A percentile compares a stretch with the other conserved stretches of the same genome.
Conservation (phyloP, 2,113 vertebrate genomes). For the Corapipo altera region DNA sequence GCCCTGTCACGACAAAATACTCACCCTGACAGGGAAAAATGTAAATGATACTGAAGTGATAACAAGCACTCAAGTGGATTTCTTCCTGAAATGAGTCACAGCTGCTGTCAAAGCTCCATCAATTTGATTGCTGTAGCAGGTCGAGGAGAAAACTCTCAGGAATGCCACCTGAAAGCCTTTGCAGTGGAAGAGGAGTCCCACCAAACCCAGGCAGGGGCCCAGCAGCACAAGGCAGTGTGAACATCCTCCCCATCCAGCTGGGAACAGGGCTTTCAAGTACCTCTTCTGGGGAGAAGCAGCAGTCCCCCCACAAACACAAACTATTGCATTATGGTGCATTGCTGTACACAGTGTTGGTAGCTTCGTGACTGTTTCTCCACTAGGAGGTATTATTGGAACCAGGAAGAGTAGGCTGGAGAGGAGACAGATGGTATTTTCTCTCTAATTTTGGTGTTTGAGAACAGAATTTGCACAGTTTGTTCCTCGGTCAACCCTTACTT, state of each 20-base stretch:
- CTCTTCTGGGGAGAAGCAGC: background rate
- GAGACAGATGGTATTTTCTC: slow-evolving; percentile 58
- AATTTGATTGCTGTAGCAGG: background rate
- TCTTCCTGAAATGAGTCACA: slow-evolving; percentile 36
- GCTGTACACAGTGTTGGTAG: background rate
- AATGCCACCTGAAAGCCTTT: background rate
- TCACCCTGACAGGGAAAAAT: background rate
- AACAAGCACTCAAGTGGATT: slow-evolving; percentile 32
- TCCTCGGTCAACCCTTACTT: slow-evolving; percentile 34
- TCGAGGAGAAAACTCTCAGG: background rate
- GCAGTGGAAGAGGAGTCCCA: background rate
- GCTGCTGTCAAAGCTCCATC: slow-evolving; percentile 17
- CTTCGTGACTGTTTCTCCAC: background rate
- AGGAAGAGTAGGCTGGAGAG: background rate
- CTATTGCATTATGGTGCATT: background rate
- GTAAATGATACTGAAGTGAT: slow-evolving; percentile 30
- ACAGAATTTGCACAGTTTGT: slow-evolving; percentile 59
- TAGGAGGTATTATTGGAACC: background rate
- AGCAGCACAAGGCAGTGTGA: background rate
- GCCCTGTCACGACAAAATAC: background rate
- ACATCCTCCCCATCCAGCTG: background rate
- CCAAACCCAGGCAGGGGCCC: background rate
- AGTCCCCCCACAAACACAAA: background rate
- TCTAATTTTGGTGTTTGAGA: slow-evolving; percentile 51
- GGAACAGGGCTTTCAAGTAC: background rate